A percentile compares a stretch with the other conserved stretches of the same genome.
Conservation (phyloP, 2,888 invertebrate genomes). For the Himalopsyche kuldschensis region DNA sequence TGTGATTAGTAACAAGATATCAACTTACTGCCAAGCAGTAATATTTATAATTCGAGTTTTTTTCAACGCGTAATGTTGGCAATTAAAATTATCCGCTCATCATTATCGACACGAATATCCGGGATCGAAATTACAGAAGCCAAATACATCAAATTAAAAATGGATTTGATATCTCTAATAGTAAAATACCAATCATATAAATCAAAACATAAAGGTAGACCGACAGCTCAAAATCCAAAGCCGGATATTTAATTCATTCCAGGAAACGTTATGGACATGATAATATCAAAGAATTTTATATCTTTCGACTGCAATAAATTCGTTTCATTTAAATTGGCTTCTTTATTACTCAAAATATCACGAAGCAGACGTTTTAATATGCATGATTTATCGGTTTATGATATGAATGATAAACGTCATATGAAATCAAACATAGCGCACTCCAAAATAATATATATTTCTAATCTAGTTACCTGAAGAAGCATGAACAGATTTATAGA, state of each 20-base stretch:
- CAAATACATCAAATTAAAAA: not conserved
- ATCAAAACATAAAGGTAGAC: not conserved
- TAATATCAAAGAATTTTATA: constrained; percentile 4
- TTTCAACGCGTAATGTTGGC: not conserved
- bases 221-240: not conserved
- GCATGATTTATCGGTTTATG: constrained; percentile 36
- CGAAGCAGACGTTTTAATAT: constrained; percentile 32
- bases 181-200: not conserved
- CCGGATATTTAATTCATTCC: not conserved
- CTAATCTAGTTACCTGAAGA: too few relatives aligned
- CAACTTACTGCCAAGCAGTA: too few relatives aligned
- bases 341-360: constrained; percentile 31
- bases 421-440: constrained; percentile 7
- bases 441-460: not conserved
- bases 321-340: constrained; percentile 19
- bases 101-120: not conserved
- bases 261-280: not conserved
- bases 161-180: not conserved
- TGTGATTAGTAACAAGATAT: too few relatives aligned
- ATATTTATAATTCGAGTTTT: too few relatives aligned
- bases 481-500: too few relatives aligned
- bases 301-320: constrained; percentile 10
- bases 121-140: not conserved
- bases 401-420: constrained; percentile 23
- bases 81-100: not conserved